Percentiles rank a stretch among this genome's conserved stretches.
These are phyloP conservation scores for Struthidea cinerea DNA, from an alignment of 2,113 vertebrate species.

Conservation along the genomic window DNA sequence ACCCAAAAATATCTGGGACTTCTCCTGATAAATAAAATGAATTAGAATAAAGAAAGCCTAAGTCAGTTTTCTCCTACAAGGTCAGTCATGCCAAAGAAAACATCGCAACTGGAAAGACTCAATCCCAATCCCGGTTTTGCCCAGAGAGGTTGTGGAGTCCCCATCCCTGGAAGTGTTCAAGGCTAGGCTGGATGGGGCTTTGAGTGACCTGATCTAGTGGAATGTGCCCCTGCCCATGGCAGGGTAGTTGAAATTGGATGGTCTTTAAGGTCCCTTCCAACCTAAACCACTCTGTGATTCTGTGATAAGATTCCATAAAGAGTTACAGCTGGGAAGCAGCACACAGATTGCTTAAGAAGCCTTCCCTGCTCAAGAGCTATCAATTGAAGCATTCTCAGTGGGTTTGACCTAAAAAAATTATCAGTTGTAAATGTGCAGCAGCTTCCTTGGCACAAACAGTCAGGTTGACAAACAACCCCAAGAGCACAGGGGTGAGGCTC, in stretches of 20 bases:
- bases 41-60: neutral
- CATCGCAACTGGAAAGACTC: neutral
- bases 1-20: neutral
- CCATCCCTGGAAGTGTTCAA: neutral
- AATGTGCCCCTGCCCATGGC: neutral
- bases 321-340: neutral
- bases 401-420: neutral
- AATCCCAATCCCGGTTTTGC: neutral
- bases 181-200: neutral
- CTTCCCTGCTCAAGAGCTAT: neutral
- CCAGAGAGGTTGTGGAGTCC: neutral
- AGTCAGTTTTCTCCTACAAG: neutral
- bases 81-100: neutral
- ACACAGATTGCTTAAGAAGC: neutral
- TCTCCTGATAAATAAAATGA: neutral
- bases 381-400: neutral
- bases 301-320: neutral
- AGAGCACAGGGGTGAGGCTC: neutral
- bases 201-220: too few species aligned
- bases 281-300: neutral
- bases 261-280: neutral
- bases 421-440: neutral
- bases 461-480: rapidly evolving
- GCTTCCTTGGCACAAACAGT: neutral
- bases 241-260: neutral